Conservation (phyloP, 2,888 invertebrate species). For the Aspidiotus rigidus region DNA sequence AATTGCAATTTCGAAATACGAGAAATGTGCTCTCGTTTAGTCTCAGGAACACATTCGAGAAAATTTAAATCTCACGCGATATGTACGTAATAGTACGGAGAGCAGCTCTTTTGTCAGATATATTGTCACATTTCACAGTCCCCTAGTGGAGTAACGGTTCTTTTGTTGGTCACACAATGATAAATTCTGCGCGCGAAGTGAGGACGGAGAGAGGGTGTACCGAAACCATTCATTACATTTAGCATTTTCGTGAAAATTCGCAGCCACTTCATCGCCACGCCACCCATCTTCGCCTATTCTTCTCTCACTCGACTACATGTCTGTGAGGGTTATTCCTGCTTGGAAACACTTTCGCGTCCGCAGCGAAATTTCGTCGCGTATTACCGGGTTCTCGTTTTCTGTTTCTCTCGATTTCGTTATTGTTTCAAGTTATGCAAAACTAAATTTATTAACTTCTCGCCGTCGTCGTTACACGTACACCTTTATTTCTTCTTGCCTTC, state of each 20-base stretch:
- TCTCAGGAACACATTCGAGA: background rate
- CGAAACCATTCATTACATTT: constrained; percentile 17
- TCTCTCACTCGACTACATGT: background rate
- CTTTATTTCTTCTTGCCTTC: background rate
- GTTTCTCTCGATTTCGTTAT: constrained; percentile 23
- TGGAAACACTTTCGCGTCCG: background rate
- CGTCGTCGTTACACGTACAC: background rate
- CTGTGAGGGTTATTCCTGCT: background rate
- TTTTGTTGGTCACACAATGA: constrained; percentile 23
- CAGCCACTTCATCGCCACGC: background rate
- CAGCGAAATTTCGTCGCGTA: constrained; percentile 1
- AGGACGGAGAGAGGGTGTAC: background rate
- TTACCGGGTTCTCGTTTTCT: background rate
- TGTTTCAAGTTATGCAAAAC: constrained; percentile 23
- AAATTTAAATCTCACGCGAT: background rate
- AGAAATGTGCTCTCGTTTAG: too few relatives aligned
- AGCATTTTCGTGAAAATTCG: background rate
- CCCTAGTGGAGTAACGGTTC: constrained; percentile 17
- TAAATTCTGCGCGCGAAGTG: constrained; percentile 15
- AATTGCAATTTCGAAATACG: too few relatives aligned
- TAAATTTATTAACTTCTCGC: constrained; percentile 20
- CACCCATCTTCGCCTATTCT: background rate
- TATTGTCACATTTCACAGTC: constrained; percentile 20
- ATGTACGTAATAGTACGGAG: background rate
- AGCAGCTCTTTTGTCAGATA: constrained; percentile 21